These are phyloP conservation scores for Astyanax mexicanus DNA, from an alignment of 2,797 vertebrate genomes.

Conservation along the genomic window DNA sequence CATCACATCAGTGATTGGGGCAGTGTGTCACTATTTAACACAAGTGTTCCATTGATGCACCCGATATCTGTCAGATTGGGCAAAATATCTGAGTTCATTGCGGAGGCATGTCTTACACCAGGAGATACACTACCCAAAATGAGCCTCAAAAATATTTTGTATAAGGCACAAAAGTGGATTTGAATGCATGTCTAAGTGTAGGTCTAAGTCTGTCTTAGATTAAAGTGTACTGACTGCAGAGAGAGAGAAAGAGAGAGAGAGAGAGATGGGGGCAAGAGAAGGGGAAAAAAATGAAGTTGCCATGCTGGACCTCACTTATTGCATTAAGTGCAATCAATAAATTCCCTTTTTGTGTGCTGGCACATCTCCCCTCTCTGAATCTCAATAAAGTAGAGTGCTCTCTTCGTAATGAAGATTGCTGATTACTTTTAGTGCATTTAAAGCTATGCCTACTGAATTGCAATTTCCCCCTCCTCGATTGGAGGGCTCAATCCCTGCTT, in stretches of 20 bases:
- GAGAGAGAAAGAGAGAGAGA: slow-evolving; percentile 22
- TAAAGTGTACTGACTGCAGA: slow-evolving; percentile 18
- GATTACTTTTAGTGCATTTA: slow-evolving; percentile 73
- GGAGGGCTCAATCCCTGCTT: slow-evolving; percentile 58
- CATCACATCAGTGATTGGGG: too few species aligned
- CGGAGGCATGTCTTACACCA: too few species aligned
- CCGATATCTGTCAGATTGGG: too few species aligned
- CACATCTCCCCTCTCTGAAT: slow-evolving; percentile 68
- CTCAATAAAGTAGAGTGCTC: slow-evolving; percentile 83
- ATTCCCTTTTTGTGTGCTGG: slow-evolving; percentile 73
- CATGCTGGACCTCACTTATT: slow-evolving; percentile 78
- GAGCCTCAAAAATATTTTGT: too few species aligned
- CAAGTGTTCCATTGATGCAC: too few species aligned
- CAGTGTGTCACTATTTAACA: too few species aligned
- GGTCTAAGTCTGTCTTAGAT: slow-evolving; percentile 8
- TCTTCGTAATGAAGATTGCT: slow-evolving; percentile 82
- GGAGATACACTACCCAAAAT: too few species aligned
- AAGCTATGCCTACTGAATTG: slow-evolving; percentile 63
- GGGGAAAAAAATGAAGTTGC: slow-evolving; percentile 73
- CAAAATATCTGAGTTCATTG: too few species aligned
- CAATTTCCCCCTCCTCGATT: slow-evolving; percentile 53
- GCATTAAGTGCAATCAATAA: slow-evolving; percentile 86
- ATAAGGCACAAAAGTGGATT: too few species aligned
- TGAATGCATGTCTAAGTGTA: too few species aligned
- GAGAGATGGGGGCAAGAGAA: slow-evolving; percentile 63